Conservation (phyloP, 2,113 vertebrate species). For the Orthochromis malagaraziensis region DNA sequence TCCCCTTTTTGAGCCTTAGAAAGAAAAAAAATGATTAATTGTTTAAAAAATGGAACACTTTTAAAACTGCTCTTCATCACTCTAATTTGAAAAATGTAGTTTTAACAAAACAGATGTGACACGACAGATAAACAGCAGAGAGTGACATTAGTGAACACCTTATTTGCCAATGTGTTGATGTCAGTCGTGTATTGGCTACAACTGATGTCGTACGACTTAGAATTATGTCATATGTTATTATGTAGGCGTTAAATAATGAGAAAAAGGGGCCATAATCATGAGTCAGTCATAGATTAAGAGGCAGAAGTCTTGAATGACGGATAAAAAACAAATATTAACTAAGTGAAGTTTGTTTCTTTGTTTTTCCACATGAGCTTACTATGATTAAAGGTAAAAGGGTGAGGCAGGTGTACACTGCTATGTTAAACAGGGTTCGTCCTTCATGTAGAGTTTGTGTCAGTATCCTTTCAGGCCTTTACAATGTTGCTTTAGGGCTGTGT, state of each 20-base stretch:
- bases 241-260: not conserved
- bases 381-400: not conserved
- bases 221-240: not conserved
- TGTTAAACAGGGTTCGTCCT: not conserved
- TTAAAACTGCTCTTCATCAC: not conserved
- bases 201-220: not conserved
- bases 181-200: not conserved
- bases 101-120: not conserved
- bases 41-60: not conserved
- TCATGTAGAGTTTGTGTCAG: not conserved
- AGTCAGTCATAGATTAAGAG: not conserved
- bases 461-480: not conserved
- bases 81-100: not conserved
- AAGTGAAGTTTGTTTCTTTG: not conserved
- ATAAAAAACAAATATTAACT: not conserved
- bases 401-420: not conserved
- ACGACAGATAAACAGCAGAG: not conserved
- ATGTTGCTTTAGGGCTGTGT: not conserved
- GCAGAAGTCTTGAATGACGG: accelerated
- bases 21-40: not conserved
- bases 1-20: not conserved
- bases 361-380: not conserved
- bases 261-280: not conserved
- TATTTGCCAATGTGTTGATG: not conserved
- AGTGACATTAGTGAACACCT: not conserved